These are phyloP conservation scores for Dicyrtoma fusca DNA, from an alignment of 2,888 invertebrate species.

Conservation along the genomic window DNA sequence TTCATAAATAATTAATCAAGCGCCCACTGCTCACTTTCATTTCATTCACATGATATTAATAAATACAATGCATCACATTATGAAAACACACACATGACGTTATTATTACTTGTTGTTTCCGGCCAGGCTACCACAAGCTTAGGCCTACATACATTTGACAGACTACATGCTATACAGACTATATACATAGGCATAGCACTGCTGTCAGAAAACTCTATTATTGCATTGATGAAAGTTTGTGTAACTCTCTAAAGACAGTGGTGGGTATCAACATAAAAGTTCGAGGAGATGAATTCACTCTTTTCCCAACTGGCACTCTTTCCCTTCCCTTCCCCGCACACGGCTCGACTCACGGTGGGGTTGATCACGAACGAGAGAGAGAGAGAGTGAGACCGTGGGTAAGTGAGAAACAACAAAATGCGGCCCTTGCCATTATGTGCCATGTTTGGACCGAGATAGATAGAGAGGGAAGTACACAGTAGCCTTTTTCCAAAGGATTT, in stretches of 20 bases:
- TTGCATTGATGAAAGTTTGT: background rate
- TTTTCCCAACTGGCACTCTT: background rate
- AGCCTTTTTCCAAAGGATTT: slow-evolving; percentile 38
- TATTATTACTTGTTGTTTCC: too few relatives aligned
- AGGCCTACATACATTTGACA: too few relatives aligned
- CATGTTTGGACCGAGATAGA: too few relatives aligned
- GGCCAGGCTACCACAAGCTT: too few relatives aligned
- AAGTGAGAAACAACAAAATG: background rate
- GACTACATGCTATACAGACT: too few relatives aligned
- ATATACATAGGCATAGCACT: too few relatives aligned
- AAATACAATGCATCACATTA: slow-evolving; percentile 4
- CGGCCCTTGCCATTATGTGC: too few relatives aligned
- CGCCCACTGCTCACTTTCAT: background rate
- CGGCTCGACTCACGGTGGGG: background rate
- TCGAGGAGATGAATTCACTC: background rate
- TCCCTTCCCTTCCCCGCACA: background rate
- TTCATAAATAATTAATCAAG: slow-evolving; percentile 16
- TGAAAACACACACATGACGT: slow-evolving; percentile 15
- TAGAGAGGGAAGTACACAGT: slow-evolving; percentile 2
- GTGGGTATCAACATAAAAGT: slow-evolving; percentile 1
- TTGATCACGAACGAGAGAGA: background rate
- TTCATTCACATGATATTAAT: slow-evolving; percentile 14
- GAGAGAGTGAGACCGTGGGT: background rate
- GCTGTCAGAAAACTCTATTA: slow-evolving; percentile 13
- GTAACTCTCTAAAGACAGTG: background rate